phyloP scores from a whole-genome alignment of 2,113 vertebrate genomes.

The Platanista minor region DNA sequence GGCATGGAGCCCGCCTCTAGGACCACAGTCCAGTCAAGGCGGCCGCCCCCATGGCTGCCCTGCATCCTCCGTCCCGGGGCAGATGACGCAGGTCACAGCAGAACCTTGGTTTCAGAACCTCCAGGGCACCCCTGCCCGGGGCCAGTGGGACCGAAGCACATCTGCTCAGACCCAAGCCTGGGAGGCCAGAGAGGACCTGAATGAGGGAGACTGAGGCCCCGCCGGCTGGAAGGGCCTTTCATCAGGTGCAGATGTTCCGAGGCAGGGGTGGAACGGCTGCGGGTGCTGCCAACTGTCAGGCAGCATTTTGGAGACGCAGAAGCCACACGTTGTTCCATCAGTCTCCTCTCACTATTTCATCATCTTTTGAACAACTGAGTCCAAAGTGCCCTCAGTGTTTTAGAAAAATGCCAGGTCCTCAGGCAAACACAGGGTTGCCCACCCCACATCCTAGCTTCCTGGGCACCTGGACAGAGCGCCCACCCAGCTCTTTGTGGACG shows the following conservation, averaged over 20 bases:
- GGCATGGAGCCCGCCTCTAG: neutral
- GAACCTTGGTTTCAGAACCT: neutral
- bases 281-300: too few relatives aligned
- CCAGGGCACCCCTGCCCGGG: fast-evolving
- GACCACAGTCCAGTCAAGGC: fast-evolving
- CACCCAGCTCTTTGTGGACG: neutral
- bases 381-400: neutral
- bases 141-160: fast-evolving
- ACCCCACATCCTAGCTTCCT: neutral
- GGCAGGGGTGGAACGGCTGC: neutral
- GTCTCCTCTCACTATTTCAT: fast-evolving
- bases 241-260: neutral
- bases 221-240: too few relatives aligned
- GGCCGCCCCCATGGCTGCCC: neutral
- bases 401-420: neutral
- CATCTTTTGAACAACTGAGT: neutral
- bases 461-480: neutral
- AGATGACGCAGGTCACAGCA: fast-evolving
- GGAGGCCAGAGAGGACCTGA: neutral
- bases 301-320: fast-evolving
- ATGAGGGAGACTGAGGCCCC: fast-evolving
- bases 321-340: fast-evolving
- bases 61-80: neutral
- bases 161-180: neutral
- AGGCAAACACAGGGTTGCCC: neutral